phyloP scores from a whole-genome alignment of 2,113 vertebrate species.

The Cygnus atratus region DNA sequence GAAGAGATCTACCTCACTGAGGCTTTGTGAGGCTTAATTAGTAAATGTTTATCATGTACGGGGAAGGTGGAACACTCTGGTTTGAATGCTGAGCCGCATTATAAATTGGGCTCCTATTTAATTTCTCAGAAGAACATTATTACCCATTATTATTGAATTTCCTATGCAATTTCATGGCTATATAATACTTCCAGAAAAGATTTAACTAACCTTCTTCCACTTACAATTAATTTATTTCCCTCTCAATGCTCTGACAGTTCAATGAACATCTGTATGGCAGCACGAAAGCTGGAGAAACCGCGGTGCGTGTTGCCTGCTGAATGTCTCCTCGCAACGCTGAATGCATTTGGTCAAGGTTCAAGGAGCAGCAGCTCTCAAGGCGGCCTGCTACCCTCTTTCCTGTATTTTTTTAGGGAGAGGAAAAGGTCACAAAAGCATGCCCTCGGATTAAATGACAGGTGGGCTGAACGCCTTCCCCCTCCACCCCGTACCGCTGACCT shows the following conservation, averaged over 20 bases:
- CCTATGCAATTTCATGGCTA: constrained; percentile 2
- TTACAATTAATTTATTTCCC: constrained; percentile 41
- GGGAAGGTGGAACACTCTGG: neutral
- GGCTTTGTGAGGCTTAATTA: constrained; percentile 55
- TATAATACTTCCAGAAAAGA: neutral
- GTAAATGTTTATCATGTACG: constrained; percentile 40
- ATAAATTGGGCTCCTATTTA: constrained; percentile 23
- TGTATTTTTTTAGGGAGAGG: neutral
- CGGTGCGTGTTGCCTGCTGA: neutral
- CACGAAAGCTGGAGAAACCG: neutral
- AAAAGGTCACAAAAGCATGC: neutral
- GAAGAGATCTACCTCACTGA: constrained; percentile 13
- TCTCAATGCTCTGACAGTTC: neutral
- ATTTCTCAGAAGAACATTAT: constrained; percentile 24
- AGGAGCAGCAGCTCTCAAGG: constrained; percentile 7
- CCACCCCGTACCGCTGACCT: neutral
- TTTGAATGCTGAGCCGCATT: neutral
- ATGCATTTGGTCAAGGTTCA: neutral
- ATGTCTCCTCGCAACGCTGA: neutral
- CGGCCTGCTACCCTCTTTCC: neutral
- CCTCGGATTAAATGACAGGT: neutral
- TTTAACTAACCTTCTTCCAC: constrained; percentile 55
- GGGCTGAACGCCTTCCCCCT: neutral
- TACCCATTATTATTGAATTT: constrained; percentile 43
- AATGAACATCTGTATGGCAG: neutral